A percentile compares a stretch with the other conserved stretches of the same genome.
phyloP scores from a whole-genome alignment of 2,113 vertebrate species.

The Grantiella picta region DNA sequence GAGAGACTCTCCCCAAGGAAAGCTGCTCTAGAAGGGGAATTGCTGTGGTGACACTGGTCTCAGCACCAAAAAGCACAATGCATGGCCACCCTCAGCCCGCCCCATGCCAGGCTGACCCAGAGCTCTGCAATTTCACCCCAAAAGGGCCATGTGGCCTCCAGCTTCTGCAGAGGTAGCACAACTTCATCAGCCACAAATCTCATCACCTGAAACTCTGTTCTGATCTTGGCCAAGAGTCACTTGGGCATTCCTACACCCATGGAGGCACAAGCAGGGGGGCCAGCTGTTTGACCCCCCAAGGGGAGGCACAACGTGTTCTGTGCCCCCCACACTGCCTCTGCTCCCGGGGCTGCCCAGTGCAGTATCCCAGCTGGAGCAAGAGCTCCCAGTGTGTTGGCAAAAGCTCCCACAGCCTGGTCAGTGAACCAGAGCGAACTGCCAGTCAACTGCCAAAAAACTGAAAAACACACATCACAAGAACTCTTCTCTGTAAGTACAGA shows the following conservation, averaged over 20 bases:
- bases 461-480: no score
- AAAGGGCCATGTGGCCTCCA: fast-evolving
- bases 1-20: background rate
- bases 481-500: background rate
- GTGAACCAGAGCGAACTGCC: background rate
- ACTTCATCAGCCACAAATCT: background rate
- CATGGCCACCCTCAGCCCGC: fast-evolving
- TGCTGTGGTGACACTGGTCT: fast-evolving
- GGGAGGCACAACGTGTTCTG: background rate
- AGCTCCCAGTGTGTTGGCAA: fast-evolving
- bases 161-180: background rate
- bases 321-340: background rate
- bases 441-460: background rate
- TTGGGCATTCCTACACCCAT: fast-evolving
- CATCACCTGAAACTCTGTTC: background rate
- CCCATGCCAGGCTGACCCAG: background rate
- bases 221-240: background rate
- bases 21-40: background rate
- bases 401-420: fast-evolving
- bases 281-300: background rate
- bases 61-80: background rate
- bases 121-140: background rate
- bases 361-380: background rate
- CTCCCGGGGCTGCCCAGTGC: background rate
- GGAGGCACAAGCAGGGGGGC: background rate